A percentile compares a stretch with the other conserved stretches of the same genome.
phyloP scores from a whole-genome alignment of 2,888 invertebrate species.

The Chalcis sispes region DNA sequence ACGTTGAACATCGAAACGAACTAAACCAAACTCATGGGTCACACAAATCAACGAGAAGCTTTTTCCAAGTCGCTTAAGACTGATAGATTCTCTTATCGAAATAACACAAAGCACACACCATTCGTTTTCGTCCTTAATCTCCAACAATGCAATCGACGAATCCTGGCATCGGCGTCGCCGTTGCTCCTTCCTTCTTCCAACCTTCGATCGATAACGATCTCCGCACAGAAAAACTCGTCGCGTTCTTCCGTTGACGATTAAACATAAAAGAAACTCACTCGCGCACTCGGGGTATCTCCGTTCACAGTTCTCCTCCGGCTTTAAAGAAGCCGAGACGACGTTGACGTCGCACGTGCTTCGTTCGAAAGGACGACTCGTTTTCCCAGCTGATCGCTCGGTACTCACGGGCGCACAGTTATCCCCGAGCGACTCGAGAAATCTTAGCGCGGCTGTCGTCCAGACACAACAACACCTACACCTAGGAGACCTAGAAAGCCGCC shows the following conservation, averaged over 20 bases:
- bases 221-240: no score
- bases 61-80: slow-evolving; percentile 25
- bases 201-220: no score
- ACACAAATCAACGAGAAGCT: slow-evolving; percentile 39
- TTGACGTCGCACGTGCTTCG: slow-evolving; percentile 21
- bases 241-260: no score
- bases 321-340: background rate
- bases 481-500: no score
- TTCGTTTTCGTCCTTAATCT: slow-evolving; percentile 27
- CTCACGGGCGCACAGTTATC: slow-evolving; percentile 14
- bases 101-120: slow-evolving; percentile 29
- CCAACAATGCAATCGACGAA: background rate
- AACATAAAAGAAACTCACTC: slow-evolving; percentile 11
- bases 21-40: background rate
- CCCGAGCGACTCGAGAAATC: background rate
- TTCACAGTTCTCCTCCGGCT: background rate
- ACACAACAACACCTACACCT: background rate
- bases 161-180: background rate
- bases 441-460: slow-evolving; percentile 6
- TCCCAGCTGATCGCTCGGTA: slow-evolving; percentile 11
- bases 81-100: background rate
- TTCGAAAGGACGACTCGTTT: no score
- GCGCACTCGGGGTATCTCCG: background rate
- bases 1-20: no score
- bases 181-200: background rate